A percentile compares a stretch with the other conserved stretches of the same genome.
phyloP scores from a whole-genome alignment of 2,113 vertebrate species.

The Pheucticus melanocephalus region DNA sequence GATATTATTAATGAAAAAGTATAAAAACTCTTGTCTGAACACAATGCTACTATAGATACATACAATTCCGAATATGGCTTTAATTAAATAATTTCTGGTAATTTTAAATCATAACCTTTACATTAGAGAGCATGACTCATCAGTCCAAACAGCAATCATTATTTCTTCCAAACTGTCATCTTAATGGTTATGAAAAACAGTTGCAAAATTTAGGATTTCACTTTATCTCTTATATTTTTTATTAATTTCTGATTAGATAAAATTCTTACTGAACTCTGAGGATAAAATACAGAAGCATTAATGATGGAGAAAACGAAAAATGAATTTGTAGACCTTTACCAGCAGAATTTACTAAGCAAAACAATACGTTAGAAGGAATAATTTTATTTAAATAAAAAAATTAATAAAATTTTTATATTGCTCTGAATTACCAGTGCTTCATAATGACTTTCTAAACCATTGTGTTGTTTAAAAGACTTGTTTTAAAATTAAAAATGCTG shows the following conservation, averaged over 20 bases:
- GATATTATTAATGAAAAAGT: background rate
- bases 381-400: background rate
- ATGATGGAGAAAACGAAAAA: background rate
- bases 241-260: background rate
- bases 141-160: background rate
- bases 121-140: background rate
- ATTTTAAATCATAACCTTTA: background rate
- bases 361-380: background rate
- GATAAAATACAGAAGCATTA: background rate
- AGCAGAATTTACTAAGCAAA: background rate
- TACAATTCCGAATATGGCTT: background rate
- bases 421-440: background rate
- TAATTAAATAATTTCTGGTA: background rate
- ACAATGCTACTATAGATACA: background rate
- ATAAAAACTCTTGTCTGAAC: background rate
- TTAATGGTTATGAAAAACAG: background rate
- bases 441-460: background rate
- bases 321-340: background rate
- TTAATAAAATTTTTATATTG: background rate
- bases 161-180: background rate
- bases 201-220: background rate
- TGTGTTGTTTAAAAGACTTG: background rate
- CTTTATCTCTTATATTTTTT: background rate
- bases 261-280: background rate
- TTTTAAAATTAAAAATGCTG: background rate